These are phyloP conservation scores for Labrus mixtus DNA, from an alignment of 2,113 vertebrate species.

Conservation along the genomic window DNA sequence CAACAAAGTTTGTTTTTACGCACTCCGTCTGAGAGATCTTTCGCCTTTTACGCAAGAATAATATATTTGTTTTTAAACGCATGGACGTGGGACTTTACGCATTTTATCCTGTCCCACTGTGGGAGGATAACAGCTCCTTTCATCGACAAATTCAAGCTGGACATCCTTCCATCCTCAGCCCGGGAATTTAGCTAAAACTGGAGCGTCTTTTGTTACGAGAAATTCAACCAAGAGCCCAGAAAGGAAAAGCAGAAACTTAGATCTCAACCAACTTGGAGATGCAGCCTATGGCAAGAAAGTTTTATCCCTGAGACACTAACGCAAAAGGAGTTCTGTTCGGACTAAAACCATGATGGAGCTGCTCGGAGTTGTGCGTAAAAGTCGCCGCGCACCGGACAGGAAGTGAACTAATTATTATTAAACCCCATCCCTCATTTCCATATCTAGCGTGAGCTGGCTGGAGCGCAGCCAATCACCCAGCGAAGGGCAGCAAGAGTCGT, in stretches of 20 bases:
- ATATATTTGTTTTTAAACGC: neutral
- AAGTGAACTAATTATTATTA: slow-evolving; percentile 88
- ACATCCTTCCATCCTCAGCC: slow-evolving; percentile 22
- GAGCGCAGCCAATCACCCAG: slow-evolving; percentile 86
- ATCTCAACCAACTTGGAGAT: neutral
- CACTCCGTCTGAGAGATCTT: neutral
- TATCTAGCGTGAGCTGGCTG: slow-evolving; percentile 89
- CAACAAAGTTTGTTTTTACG: slow-evolving; percentile 33
- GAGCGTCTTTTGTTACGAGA: slow-evolving; percentile 5
- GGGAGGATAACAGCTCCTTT: slow-evolving; percentile 17
- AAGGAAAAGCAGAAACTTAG: neutral
- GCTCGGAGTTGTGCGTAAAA: slow-evolving; percentile 68
- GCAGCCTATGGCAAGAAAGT: slow-evolving; percentile 13
- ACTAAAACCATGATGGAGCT: slow-evolving; percentile 37
- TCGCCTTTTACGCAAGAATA: neutral
- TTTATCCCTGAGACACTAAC: neutral
- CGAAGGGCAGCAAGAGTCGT: slow-evolving; percentile 85
- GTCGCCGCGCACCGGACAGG: slow-evolving; percentile 81
- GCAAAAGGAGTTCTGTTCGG: slow-evolving; percentile 22
- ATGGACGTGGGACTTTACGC: slow-evolving; percentile 33
- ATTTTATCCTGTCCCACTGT: slow-evolving; percentile 4
- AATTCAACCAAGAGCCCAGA: slow-evolving; percentile 24
- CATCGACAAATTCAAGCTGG: slow-evolving; percentile 10
- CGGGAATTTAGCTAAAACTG: neutral
- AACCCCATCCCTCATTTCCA: slow-evolving; percentile 91